These are phyloP conservation scores for Leptoclinus maculatus DNA, from an alignment of 2,797 vertebrate genomes.

Conservation along the genomic window DNA sequence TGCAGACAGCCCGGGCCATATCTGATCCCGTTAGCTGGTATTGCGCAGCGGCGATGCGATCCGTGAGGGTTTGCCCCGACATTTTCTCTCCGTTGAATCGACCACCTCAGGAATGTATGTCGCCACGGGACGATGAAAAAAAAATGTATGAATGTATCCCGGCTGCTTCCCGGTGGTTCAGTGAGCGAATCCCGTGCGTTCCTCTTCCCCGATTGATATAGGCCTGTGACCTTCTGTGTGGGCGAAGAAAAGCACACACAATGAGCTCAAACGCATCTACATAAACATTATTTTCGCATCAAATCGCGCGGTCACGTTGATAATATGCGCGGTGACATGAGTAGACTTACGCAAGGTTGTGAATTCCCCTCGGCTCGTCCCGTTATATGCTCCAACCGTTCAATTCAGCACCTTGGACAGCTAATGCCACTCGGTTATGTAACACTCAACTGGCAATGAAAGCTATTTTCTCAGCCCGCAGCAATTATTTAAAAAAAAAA, in stretches of 20 bases:
- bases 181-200: conserved; percentile 36
- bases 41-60: conserved; percentile 99
- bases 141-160: conserved; percentile 27
- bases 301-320: conserved; percentile 48
- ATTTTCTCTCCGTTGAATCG: conserved; percentile 85
- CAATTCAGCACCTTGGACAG: conserved; percentile 82
- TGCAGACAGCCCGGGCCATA: conserved; percentile 98
- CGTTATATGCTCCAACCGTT: conserved; percentile 54
- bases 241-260: conserved; percentile 44
- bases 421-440: conserved; percentile 81
- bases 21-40: conserved; percentile 99
- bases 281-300: conserved; percentile 18
- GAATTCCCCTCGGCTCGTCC: conserved; percentile 69
- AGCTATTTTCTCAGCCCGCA: conserved; percentile 43
- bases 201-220: conserved; percentile 42
- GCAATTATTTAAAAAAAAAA: conserved; percentile 19
- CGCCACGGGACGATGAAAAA: conserved; percentile 37
- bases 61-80: conserved; percentile 99
- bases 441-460: conserved; percentile 67
- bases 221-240: conserved; percentile 78
- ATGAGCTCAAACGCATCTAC: conserved; percentile 19
- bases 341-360: conserved; percentile 78
- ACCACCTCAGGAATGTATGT: conserved; percentile 73
- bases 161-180: conserved; percentile 42
- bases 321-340: conserved; percentile 44